A percentile compares a stretch with the other conserved stretches of the same genome.
Conservation (phyloP, 1,140 invertebrate genomes). For the Trichomalopsis sarcophagae region DNA sequence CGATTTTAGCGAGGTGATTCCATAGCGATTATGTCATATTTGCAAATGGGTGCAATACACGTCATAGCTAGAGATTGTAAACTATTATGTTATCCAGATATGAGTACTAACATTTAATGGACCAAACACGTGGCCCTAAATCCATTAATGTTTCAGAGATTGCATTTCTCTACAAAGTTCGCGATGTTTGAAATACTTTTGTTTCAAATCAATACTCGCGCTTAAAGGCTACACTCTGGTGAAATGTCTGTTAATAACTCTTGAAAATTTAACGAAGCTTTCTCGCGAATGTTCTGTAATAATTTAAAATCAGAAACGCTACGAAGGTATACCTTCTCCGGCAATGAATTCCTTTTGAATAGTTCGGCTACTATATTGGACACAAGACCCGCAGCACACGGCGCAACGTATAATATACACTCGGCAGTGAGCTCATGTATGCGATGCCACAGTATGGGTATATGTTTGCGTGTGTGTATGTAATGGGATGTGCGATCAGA, state of each 20-base stretch:
- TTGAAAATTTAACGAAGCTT: no score
- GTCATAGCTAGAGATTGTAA: neutral
- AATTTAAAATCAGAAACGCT: no score
- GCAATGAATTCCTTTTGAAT: neutral
- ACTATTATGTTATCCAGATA: neutral
- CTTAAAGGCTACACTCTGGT: no score
- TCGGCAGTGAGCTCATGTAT: neutral
- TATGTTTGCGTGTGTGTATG: neutral
- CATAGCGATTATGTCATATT: neutral
- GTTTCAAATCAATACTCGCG: no score
- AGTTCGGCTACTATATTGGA: neutral
- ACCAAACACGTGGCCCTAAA: no score
- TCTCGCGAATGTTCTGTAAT: no score
- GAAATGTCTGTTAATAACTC: no score
- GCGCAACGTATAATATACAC: neutral
- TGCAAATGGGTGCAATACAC: neutral
- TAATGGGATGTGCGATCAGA: constrained; percentile 40
- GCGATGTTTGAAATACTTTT: no score
- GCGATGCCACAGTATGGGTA: neutral
- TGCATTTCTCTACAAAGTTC: no score
- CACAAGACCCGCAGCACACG: neutral
- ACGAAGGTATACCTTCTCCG: neutral
- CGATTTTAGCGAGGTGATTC: no score
- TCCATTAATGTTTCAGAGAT: no score
- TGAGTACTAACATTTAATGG: no score